Evolutionary conservation across 2,888 invertebrate species (phyloP).

Genomic region (Alsophila aescularia): DNA sequence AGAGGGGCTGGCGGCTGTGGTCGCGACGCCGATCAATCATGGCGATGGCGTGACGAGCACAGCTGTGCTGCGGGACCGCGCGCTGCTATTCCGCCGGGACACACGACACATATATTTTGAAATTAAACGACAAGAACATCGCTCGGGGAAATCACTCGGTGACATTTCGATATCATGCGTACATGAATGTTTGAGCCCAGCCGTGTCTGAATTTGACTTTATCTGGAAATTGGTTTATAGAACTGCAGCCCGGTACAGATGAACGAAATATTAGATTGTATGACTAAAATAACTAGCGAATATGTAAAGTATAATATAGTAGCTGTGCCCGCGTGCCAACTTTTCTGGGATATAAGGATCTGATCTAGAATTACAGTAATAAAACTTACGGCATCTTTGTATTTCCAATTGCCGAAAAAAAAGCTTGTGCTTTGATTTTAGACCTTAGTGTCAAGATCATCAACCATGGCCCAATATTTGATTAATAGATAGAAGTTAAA

Average conservation of each 20-base stretch:
- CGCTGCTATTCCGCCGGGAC: conserved; percentile 20
- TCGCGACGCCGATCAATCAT: conserved; percentile 55
- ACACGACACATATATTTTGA: conserved; percentile 30
- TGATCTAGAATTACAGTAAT: no score
- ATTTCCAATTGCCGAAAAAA: no score
- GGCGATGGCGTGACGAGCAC: conserved; percentile 41
- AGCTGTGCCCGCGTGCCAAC: no score
- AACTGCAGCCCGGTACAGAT: background rate
- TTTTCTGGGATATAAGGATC: no score
- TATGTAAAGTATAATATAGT: no score
- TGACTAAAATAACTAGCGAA: no score
- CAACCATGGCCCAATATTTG: no score
- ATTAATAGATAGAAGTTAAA: no score
- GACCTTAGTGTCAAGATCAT: no score
- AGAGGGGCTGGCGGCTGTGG: conserved; percentile 39
- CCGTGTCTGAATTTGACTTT: background rate
- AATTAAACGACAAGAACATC: conserved; percentile 29
- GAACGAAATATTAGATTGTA: no score
- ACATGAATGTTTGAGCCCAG: background rate
- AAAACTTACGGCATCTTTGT: no score
- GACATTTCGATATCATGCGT: conserved; percentile 25
- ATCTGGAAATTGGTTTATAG: background rate
- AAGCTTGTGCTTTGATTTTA: no score
- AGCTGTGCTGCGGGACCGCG: conserved; percentile 38
- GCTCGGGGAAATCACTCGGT: conserved; percentile 28